Evolutionary conservation across 2,113 vertebrate species (phyloP).

Genomic region (Bombycilla garrulus): DNA sequence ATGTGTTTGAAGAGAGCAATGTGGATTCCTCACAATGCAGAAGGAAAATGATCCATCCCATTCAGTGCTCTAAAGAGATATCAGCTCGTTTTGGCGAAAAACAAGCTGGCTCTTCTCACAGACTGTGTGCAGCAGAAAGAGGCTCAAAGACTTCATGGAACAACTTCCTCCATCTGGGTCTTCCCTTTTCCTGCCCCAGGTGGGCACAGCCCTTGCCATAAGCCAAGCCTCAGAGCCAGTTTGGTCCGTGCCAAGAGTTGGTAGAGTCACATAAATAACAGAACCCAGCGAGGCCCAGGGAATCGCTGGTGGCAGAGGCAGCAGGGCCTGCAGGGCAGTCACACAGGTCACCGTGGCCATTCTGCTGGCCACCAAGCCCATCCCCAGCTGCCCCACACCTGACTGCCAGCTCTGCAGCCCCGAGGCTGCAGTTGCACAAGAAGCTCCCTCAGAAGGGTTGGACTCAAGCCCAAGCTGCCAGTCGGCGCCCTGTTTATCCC

Average conservation of each 20-base stretch:
- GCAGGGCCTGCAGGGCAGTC: fast-evolving
- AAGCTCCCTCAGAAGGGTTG: fast-evolving
- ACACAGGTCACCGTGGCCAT: fast-evolving
- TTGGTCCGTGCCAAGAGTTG: neutral
- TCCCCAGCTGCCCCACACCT: neutral
- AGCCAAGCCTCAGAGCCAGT: neutral
- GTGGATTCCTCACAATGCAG: neutral
- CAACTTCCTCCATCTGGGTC: neutral
- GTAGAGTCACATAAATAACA: neutral
- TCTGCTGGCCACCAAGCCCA: neutral
- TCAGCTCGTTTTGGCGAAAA: neutral
- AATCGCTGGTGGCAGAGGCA: neutral
- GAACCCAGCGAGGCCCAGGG: neutral
- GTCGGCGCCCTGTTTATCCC: neutral
- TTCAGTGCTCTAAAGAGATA: neutral
- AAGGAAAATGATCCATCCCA: neutral
- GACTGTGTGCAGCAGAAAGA: neutral
- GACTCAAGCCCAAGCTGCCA: neutral
- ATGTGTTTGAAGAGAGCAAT: neutral
- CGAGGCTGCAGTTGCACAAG: neutral
- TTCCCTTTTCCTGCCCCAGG: neutral
- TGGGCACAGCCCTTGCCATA: neutral
- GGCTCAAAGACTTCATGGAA: neutral
- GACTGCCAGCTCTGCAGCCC: fast-evolving
- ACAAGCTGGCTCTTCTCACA: neutral